phyloP scores from a whole-genome alignment of 2,113 vertebrate genomes.

The Vicugna pacos region DNA sequence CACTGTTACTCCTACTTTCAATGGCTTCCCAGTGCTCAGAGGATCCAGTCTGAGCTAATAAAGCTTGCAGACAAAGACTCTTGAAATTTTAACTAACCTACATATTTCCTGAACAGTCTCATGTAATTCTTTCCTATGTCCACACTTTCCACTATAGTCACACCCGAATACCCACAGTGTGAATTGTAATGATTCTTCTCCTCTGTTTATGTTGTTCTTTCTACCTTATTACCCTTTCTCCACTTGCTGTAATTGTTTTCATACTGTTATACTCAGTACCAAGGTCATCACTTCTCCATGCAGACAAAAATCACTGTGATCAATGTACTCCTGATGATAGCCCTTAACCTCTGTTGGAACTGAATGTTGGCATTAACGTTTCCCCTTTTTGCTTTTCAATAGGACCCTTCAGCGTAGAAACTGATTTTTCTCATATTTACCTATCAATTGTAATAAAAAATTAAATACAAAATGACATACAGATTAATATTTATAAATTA shows the following conservation, averaged over 20 bases:
- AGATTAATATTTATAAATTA: neutral
- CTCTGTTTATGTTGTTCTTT: neutral
- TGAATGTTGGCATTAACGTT: neutral
- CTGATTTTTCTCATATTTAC: neutral
- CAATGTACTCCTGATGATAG: rapidly evolving
- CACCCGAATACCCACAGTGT: neutral
- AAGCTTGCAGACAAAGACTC: neutral
- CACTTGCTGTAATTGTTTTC: neutral
- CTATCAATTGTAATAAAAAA: neutral
- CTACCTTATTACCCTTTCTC: neutral
- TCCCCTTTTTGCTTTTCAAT: neutral
- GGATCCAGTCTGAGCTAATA: neutral
- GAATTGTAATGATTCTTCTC: neutral
- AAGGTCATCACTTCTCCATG: neutral
- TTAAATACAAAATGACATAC: neutral
- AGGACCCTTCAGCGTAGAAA: neutral
- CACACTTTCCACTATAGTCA: neutral
- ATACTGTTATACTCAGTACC: too few species aligned
- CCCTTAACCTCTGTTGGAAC: neutral
- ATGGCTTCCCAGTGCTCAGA: neutral
- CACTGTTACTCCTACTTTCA: neutral
- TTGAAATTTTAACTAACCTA: neutral
- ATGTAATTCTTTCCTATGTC: neutral
- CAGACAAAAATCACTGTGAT: neutral
- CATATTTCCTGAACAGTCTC: neutral